Evolutionary conservation across 2,113 vertebrate species (phyloP).

Genomic region (Columba janthina): DNA sequence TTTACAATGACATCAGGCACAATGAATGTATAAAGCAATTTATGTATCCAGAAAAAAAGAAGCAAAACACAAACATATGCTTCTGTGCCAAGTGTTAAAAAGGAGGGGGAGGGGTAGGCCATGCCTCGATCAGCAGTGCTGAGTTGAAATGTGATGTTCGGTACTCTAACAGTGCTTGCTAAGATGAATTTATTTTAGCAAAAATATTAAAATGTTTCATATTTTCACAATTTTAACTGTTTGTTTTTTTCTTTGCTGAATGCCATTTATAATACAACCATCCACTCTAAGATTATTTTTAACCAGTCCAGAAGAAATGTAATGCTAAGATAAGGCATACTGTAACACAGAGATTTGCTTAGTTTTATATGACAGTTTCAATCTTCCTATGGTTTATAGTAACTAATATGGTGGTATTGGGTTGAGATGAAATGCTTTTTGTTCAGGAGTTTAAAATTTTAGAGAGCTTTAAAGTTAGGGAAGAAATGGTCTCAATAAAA

Average conservation of each 20-base stretch:
- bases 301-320: not conserved
- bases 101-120: not conserved
- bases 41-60: slow-evolving; percentile 44
- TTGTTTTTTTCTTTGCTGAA: not conserved
- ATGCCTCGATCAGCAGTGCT: not conserved
- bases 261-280: not conserved
- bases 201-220: not conserved
- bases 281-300: not conserved
- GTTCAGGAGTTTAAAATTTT: not conserved
- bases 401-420: not conserved
- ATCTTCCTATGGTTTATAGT: not conserved
- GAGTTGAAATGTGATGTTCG: not conserved
- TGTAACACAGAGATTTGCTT: not conserved
- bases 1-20: slow-evolving; percentile 56
- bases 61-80: slow-evolving; percentile 63
- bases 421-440: not conserved
- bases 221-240: not conserved
- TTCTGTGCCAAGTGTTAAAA: slow-evolving; percentile 62
- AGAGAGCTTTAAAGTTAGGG: not conserved
- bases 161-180: not conserved
- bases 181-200: not conserved
- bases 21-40: slow-evolving; percentile 54
- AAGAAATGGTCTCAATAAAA: not conserved
- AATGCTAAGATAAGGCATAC: not conserved
- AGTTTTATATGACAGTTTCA: not conserved